A percentile compares a stretch with the other conserved stretches of the same genome.
phyloP scores from a whole-genome alignment of 2,888 invertebrate genomes.

The Pharmacophagus antenor region DNA sequence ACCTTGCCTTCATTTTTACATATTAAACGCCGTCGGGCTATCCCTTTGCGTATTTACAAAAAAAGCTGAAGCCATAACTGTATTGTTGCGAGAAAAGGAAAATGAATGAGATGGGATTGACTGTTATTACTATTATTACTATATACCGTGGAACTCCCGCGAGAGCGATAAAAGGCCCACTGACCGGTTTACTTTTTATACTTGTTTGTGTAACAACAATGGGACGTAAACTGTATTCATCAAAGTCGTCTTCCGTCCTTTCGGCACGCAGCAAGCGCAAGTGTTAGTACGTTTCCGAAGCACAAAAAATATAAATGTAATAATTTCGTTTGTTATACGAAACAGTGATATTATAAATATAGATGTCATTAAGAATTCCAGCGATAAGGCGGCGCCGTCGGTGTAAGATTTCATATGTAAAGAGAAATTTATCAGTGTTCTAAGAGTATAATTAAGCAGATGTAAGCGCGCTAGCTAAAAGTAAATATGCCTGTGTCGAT shows the following conservation, averaged over 20 bases:
- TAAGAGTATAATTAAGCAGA: slow-evolving; percentile 28
- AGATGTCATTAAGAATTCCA: slow-evolving; percentile 5
- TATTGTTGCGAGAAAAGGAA: slow-evolving; percentile 74
- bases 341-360: slow-evolving; percentile 4
- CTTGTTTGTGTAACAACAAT: slow-evolving; percentile 72
- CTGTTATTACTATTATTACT: slow-evolving; percentile 78
- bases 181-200: slow-evolving; percentile 79
- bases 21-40: slow-evolving; percentile 79
- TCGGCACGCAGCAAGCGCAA: slow-evolving; percentile 58
- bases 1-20: slow-evolving; percentile 81
- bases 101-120: slow-evolving; percentile 74
- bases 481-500: slow-evolving; percentile 64
- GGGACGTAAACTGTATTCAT: slow-evolving; percentile 75
- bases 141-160: slow-evolving; percentile 70
- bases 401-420: neutral
- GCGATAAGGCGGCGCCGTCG: slow-evolving; percentile 1
- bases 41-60: slow-evolving; percentile 78
- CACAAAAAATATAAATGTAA: slow-evolving; percentile 5
- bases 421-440: slow-evolving; percentile 12
- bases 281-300: slow-evolving; percentile 25
- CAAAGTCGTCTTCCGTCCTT: slow-evolving; percentile 64
- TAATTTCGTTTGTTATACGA: slow-evolving; percentile 5
- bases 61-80: slow-evolving; percentile 68
- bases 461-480: slow-evolving; percentile 55
- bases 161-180: slow-evolving; percentile 70